A percentile compares a stretch with the other conserved stretches of the same genome.
These are phyloP conservation scores for Sminthurinus signatus DNA, from an alignment of 1,140 invertebrate species.

Conservation along the genomic window DNA sequence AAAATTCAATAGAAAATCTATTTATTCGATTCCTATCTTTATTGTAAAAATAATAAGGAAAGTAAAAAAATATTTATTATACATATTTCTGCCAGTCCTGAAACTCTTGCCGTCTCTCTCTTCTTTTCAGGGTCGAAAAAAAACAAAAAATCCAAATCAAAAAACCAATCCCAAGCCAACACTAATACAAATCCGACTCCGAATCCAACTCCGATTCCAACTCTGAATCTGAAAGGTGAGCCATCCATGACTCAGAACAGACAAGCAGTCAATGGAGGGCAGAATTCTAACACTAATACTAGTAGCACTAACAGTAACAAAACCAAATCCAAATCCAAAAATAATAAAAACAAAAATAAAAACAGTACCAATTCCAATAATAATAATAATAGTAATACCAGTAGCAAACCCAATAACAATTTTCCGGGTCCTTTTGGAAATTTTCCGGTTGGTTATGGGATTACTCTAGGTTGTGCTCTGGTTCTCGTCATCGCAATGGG, in stretches of 20 bases:
- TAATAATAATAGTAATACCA: background rate
- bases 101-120: background rate
- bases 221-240: background rate
- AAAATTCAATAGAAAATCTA: constrained; percentile 5
- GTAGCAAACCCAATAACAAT: too few relatives aligned
- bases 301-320: background rate
- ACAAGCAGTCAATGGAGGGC: background rate
- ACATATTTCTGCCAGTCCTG: background rate
- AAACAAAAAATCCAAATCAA: background rate
- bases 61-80: background rate
- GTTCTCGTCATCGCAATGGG: constrained; percentile 10
- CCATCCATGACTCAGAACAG: background rate
- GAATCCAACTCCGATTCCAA: background rate
- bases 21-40: constrained; percentile 1
- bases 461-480: constrained; percentile 9
- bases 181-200: background rate
- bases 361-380: background rate
- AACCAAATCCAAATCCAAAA: too few relatives aligned
- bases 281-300: constrained; percentile 2
- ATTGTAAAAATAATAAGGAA: background rate
- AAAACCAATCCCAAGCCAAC: background rate
- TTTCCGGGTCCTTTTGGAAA: too few relatives aligned
- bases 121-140: background rate
- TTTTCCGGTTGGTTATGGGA: constrained; percentile 1
- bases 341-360: too few relatives aligned